These are phyloP conservation scores for Papio anubis DNA, from an alignment of 2,113 vertebrate genomes.

Conservation along the genomic window DNA sequence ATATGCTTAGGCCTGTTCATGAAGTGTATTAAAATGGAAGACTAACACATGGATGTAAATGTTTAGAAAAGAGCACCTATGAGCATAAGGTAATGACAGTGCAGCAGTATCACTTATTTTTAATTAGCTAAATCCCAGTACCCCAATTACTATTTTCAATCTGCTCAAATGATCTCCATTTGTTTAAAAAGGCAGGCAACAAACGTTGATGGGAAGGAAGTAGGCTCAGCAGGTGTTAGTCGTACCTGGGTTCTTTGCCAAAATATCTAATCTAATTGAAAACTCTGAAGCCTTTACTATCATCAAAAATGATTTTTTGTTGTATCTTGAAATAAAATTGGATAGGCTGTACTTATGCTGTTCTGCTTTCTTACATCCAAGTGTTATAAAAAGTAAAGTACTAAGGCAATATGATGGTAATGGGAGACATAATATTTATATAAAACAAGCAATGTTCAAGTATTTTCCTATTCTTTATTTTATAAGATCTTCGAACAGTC, in stretches of 20 bases:
- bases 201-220: neutral
- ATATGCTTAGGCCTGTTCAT: neutral
- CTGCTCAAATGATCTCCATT: neutral
- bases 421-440: neutral
- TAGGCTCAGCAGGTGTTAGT: neutral
- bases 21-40: neutral
- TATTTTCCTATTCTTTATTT: neutral
- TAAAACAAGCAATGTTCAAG: neutral
- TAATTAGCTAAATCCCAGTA: neutral
- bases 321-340: neutral
- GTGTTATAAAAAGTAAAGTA: neutral
- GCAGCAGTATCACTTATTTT: neutral
- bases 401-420: neutral
- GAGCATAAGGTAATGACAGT: neutral
- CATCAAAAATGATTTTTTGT: neutral
- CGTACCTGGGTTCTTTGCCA: neutral
- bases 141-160: neutral
- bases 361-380: neutral
- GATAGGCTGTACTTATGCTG: neutral
- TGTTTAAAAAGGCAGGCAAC: neutral
- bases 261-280: neutral
- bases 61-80: neutral
- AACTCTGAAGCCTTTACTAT: neutral
- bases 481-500: neutral
- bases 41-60: neutral